These are phyloP conservation scores for Chloroceryle aenea DNA, from an alignment of 2,113 vertebrate species.

Conservation along the genomic window DNA sequence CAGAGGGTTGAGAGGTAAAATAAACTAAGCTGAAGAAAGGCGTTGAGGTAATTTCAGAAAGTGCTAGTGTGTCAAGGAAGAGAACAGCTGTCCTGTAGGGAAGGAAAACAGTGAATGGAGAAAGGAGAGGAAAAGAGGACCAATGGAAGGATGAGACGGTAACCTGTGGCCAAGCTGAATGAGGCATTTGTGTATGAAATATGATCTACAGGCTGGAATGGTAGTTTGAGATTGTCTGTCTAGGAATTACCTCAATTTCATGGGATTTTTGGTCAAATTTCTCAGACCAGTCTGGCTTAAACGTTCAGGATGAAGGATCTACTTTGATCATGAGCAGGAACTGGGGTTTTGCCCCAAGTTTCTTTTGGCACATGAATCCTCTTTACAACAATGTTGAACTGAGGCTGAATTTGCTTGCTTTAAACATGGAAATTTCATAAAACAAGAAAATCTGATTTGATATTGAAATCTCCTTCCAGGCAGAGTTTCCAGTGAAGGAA, in stretches of 20 bases:
- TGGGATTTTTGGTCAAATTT: neutral
- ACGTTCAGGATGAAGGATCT: neutral
- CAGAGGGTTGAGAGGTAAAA: neutral
- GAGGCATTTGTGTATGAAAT: neutral
- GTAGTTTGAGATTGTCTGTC: neutral
- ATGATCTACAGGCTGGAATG: neutral
- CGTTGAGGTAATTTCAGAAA: neutral
- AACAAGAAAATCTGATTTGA: neutral
- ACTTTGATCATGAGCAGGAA: neutral
- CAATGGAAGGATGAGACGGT: neutral
- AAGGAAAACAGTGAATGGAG: neutral
- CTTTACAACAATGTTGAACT: neutral
- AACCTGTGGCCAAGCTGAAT: neutral
- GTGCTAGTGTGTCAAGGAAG: neutral
- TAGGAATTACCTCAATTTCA: neutral
- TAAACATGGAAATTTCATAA: neutral
- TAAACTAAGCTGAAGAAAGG: neutral
- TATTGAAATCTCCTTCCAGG: neutral
- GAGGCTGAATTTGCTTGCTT: neutral
- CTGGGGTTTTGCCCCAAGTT: neutral
- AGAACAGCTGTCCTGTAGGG: neutral
- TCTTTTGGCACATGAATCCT: neutral
- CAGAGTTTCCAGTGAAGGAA: neutral
- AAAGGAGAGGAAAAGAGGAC: neutral
- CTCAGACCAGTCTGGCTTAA: neutral